These are phyloP conservation scores for Rostratula benghalensis DNA, from an alignment of 2,113 vertebrate genomes.

Conservation along the genomic window DNA sequence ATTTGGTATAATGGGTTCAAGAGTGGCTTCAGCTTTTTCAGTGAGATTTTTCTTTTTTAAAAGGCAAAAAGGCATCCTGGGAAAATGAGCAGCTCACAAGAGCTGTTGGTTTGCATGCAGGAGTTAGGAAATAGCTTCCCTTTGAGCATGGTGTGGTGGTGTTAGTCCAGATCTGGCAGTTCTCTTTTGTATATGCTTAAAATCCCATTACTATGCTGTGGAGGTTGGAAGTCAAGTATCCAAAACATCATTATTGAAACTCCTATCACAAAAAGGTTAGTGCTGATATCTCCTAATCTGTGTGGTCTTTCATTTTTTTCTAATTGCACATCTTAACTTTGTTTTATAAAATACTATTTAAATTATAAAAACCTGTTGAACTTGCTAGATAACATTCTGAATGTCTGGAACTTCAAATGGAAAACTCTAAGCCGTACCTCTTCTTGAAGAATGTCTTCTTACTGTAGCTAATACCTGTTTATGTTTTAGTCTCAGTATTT, in stretches of 20 bases:
- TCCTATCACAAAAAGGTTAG: neutral
- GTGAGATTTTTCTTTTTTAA: neutral
- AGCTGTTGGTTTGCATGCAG: neutral
- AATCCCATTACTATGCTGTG: neutral
- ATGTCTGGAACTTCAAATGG: neutral
- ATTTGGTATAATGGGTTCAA: neutral
- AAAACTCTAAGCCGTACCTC: neutral
- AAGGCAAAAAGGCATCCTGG: neutral
- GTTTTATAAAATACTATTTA: neutral
- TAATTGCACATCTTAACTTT: neutral
- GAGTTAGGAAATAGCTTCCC: neutral
- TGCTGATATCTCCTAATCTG: neutral
- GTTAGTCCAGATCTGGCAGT: neutral
- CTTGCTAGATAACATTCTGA: neutral
- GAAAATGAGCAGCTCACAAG: fast-evolving
- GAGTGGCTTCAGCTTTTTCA: neutral
- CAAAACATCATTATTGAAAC: neutral
- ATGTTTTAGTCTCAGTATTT: too few relatives aligned
- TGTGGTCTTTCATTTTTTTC: neutral
- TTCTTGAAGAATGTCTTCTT: neutral
- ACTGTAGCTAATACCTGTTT: neutral
- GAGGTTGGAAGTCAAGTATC: neutral
- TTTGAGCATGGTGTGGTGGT: neutral
- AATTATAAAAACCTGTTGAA: neutral
- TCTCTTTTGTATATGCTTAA: neutral